These are phyloP conservation scores for Phrynosoma platyrhinos DNA, from an alignment of 2,113 vertebrate species.

Conservation along the genomic window DNA sequence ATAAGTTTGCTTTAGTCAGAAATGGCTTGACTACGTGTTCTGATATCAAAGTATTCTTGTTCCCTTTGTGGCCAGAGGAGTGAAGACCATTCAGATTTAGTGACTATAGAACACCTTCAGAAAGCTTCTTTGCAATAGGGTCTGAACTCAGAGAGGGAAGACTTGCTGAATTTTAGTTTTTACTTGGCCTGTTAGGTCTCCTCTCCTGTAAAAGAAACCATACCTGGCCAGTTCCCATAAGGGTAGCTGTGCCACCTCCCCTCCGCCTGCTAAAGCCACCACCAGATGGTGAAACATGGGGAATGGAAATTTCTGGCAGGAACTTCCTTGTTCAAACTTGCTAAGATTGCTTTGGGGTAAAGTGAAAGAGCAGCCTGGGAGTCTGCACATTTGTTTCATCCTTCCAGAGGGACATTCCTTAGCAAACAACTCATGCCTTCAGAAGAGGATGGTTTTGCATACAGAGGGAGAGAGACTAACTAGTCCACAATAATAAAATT, in stretches of 20 bases:
- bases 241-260: neutral
- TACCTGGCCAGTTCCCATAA: neutral
- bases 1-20: too few relatives aligned
- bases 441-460: constrained; percentile 7
- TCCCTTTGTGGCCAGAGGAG: neutral
- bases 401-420: constrained; percentile 17
- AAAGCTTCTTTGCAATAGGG: neutral
- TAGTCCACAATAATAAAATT: neutral
- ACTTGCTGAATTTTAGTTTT: neutral
- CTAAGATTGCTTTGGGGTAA: constrained; percentile 7
- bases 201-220: neutral
- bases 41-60: neutral
- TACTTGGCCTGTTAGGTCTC: neutral
- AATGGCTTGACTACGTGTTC: too few relatives aligned
- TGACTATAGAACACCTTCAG: neutral
- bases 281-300: neutral
- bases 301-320: neutral
- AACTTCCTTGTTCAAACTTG: neutral
- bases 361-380: neutral
- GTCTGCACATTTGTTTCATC: constrained; percentile 1
- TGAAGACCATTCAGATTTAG: neutral
- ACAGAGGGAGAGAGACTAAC: neutral
- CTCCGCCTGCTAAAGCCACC: neutral
- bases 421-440: neutral
- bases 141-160: neutral